Conservation (phyloP, 1,140 invertebrate species). For the Neoseiulus cucumeris region DNA sequence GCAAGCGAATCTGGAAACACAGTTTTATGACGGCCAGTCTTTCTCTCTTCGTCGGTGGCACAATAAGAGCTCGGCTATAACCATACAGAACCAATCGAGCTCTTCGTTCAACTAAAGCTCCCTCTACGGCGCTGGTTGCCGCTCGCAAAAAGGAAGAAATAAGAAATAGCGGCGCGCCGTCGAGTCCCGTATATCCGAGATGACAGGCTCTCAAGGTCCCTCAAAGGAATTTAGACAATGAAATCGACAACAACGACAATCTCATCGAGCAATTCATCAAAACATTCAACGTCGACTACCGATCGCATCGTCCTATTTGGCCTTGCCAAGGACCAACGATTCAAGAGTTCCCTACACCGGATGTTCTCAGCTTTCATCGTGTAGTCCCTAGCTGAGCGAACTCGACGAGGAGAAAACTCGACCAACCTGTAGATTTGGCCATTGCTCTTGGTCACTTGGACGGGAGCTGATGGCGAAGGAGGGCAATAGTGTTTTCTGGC, state of each 20-base stretch:
- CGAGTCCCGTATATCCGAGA: background rate
- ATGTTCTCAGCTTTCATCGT: background rate
- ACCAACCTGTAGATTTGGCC: background rate
- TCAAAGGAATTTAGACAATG: no score
- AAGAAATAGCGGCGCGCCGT: background rate
- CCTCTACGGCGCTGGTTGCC: background rate
- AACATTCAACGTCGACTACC: background rate
- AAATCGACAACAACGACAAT: no score
- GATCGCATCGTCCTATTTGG: background rate
- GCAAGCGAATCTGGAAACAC: slow-evolving; percentile 1
- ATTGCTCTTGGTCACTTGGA: background rate
- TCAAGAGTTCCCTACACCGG: background rate
- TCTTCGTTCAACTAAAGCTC: background rate
- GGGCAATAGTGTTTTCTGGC: background rate
- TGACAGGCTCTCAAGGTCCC: no score
- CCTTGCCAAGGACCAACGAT: background rate
- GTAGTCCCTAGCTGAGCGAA: background rate
- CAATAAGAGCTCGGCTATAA: background rate
- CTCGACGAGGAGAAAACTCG: background rate
- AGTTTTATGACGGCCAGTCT: background rate
- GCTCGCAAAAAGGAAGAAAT: background rate
- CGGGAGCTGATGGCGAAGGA: background rate
- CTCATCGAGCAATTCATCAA: no score
- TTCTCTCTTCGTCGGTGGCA: background rate
- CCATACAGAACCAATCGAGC: background rate